These are phyloP conservation scores for Phrynocephalus vlangalii DNA, from an alignment of 2,797 vertebrate genomes.

Conservation along the genomic window DNA sequence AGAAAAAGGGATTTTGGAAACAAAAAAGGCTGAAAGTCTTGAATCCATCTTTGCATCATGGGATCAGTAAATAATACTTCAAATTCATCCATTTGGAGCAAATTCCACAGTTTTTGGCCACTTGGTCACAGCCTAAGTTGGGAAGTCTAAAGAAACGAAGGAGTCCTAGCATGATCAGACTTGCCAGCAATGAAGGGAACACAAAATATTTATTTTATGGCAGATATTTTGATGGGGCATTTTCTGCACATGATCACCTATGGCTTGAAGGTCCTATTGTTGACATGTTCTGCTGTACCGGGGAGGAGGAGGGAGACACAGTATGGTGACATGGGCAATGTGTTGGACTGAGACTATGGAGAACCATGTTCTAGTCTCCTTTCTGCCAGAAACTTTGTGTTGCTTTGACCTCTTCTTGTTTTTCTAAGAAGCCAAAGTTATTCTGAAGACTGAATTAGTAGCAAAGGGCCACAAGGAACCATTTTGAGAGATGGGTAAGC, in stretches of 20 bases:
- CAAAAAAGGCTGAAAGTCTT: no score
- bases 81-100: no score
- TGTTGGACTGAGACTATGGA: not conserved
- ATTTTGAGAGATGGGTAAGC: not conserved
- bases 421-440: not conserved
- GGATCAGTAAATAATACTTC: no score
- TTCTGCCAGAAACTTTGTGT: not conserved
- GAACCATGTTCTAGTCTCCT: no score
- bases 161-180: no score
- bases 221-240: not conserved
- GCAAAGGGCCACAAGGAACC: not conserved
- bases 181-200: no score
- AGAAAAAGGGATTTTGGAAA: no score
- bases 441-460: not conserved
- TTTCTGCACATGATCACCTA: not conserved
- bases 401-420: not conserved
- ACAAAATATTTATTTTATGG: not conserved
- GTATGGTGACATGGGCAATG: no score
- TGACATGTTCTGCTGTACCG: not conserved
- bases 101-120: not conserved
- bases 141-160: not conserved
- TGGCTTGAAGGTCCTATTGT: not conserved
- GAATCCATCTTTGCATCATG: no score
- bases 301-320: not conserved
- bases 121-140: not conserved